Conservation (phyloP, 35 echinoderm and acorn worm genomes). For the Hemicentrotus pulcherrimus region DNA sequence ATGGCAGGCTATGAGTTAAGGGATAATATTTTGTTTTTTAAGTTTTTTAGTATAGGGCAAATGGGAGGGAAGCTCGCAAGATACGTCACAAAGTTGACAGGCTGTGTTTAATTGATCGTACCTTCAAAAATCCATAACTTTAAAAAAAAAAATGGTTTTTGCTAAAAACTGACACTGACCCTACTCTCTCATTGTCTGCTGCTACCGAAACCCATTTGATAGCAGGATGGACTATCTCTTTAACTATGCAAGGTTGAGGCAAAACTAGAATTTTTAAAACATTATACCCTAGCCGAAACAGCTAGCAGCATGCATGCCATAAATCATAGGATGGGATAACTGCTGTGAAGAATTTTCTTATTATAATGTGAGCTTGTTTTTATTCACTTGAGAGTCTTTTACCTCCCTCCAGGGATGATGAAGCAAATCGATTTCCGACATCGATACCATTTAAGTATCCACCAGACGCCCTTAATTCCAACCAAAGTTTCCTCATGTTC, state of each 20-base stretch:
- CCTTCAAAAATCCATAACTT: no score
- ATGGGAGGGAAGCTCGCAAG: no score
- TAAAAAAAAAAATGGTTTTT: no score
- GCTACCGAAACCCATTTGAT: no score
- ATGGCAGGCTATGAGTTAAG: no score
- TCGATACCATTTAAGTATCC: not conserved
- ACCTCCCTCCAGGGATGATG: not conserved
- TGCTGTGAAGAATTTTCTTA: not conserved
- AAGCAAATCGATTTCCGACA: conserved; percentile 3
- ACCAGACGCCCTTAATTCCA: not conserved
- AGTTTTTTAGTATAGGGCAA: no score
- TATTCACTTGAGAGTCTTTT: not conserved
- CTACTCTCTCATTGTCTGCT: no score
- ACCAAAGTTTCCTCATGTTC: not conserved
- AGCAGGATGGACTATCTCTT: not conserved
- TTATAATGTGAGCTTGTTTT: not conserved
- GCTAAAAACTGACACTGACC: no score
- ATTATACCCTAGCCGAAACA: not conserved
- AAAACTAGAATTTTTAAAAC: not conserved
- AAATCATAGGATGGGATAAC: not conserved
- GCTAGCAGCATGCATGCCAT: not conserved
- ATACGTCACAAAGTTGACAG: no score
- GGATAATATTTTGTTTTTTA: no score
- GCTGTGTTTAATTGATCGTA: no score
- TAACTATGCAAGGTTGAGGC: not conserved